phyloP scores from a whole-genome alignment of 2,113 vertebrate species.

The Ameiurus melas region DNA sequence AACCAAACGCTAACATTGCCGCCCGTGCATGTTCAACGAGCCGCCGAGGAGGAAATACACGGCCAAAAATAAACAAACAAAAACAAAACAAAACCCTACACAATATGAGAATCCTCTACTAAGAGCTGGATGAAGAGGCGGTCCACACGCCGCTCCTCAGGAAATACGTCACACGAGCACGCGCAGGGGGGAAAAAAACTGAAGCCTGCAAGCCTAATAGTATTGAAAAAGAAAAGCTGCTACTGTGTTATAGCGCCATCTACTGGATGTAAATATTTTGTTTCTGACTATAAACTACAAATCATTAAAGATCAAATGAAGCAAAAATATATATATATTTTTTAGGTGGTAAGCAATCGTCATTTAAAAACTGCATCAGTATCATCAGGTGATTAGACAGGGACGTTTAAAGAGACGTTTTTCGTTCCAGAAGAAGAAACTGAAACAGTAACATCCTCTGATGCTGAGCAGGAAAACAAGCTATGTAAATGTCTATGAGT shows the following conservation, averaged over 20 bases:
- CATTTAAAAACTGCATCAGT: not conserved
- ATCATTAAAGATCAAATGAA: not conserved
- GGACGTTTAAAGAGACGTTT: not conserved
- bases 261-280: slow-evolving; percentile 21
- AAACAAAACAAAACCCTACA: slow-evolving; percentile 51
- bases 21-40: slow-evolving; percentile 22
- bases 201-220: not conserved
- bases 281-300: not conserved
- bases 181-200: not conserved
- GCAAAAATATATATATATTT: not conserved
- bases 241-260: slow-evolving; percentile 53
- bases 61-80: slow-evolving; percentile 60
- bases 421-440: not conserved
- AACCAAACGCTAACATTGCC: slow-evolving; percentile 20
- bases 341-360: not conserved
- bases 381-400: not conserved
- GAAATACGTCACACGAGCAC: slow-evolving; percentile 79
- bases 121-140: slow-evolving; percentile 59
- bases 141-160: slow-evolving; percentile 70
- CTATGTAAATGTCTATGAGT: too few species aligned
- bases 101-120: slow-evolving; percentile 53
- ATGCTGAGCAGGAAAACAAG: too few species aligned
- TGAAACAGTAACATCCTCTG: too few species aligned
- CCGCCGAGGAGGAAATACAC: not conserved
- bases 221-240: not conserved